These are phyloP conservation scores for Nebria brevicollis DNA, from an alignment of 2,888 invertebrate genomes.

Conservation along the genomic window DNA sequence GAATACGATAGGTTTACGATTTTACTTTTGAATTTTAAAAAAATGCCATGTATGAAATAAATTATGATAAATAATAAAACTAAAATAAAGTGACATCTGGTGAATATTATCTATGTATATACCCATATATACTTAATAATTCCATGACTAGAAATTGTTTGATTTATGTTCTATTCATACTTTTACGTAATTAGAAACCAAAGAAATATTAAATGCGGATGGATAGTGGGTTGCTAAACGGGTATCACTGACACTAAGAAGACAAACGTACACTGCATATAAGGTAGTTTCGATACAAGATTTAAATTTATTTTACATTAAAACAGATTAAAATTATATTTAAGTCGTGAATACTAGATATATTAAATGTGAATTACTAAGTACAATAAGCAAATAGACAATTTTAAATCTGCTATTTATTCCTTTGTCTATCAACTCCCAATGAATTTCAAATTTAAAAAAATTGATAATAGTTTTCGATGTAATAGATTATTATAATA, in stretches of 20 bases:
- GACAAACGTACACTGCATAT: neutral
- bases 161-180: neutral
- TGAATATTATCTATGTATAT: neutral
- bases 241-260: neutral
- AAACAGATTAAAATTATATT: neutral
- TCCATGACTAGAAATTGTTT: neutral
- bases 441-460: too few relatives aligned
- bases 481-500: too few relatives aligned
- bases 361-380: neutral
- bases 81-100: neutral
- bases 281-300: neutral
- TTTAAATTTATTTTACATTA: conserved; percentile 1
- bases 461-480: too few relatives aligned
- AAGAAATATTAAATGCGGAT: neutral
- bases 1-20: too few relatives aligned
- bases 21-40: too few relatives aligned
- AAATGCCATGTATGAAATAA: too few relatives aligned
- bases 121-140: neutral
- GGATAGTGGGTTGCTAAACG: neutral
- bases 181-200: neutral
- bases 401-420: too few relatives aligned
- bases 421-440: too few relatives aligned
- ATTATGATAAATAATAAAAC: neutral
- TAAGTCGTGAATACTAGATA: neutral
- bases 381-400: neutral